Evolutionary conservation across 1,140 invertebrate species (phyloP), one percentile per base, ranked within the genome.

Genomic region (Parapsyche elsis): DNA sequence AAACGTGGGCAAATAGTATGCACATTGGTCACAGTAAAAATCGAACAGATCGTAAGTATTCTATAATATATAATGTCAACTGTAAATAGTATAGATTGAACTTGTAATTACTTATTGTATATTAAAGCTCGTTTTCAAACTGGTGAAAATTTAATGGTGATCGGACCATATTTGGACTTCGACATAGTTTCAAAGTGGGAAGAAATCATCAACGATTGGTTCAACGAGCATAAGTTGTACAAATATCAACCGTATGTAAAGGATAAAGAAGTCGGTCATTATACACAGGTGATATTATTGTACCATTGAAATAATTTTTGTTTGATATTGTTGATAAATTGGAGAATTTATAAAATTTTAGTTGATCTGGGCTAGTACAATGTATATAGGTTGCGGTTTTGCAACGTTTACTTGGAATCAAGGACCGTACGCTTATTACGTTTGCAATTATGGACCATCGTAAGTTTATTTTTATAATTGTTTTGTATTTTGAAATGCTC

Each of bases 1-100:
- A 76, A 57, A n/a, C 19, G 7, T 76, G 74, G 74, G 74, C 74
- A 9, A 46, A 76, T 30, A 53, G 23, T 16, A 76, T 76, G 74
- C 5, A 45, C 14, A 45, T 76, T 26, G 74, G 23, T 9, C 74
- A 76, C 19, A 59, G 24, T 76, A 59, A 57, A 76, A 26, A 76
- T 59, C 1, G 26, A 26, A 57, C 16, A 57, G 46, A 76, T 76
- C 7, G 74, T 76, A 24, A 21, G 74, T 57, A 26, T 59, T 21
- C 2, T 67, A 67, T 26, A 1, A 67, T 21, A 67, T 53, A 12
- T 53, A 53, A 5, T 53, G 4, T 14, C 4, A 53, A 53, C 49
- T 1, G 2, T 53, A 53, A 14, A 14, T 5, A 53, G 2, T 4
- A 38, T 7, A 38, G 30, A 67, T 4, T 2, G 7, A 23, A 23